Evolutionary conservation across 2,113 vertebrate genomes (phyloP), one percentile per base, ranked within the genome.

Genomic region (Malurus melanocephalus): DNA sequence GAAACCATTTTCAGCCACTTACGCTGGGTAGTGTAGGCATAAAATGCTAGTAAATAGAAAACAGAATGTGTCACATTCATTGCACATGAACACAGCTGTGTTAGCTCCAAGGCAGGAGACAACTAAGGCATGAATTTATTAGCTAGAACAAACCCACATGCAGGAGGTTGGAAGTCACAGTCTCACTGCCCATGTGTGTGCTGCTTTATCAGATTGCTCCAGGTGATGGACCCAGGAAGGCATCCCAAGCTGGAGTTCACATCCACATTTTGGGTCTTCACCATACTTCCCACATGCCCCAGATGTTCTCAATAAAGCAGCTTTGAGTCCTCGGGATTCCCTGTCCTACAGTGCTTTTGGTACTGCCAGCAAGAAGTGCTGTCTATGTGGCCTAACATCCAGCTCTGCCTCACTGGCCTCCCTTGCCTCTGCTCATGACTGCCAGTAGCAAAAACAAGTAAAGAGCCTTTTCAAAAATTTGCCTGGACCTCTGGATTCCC

Each of bases 41-140:
- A 48, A 91, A 91, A 83, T 80, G 32, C 32, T 74, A 80, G 64
- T 66, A 85, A 90, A 74, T 67, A 87, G 42, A 74, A 89, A 74
- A 27, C n/a, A 42, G 22, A 73, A 18, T 26, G 43, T 78, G 73
- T 85, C 80, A 82, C 53, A 74, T 65, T 77, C 16, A 30, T 67
- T 83, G n/a, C 80, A 73, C 6, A 7, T 79, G 40, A 45, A 80
- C 16, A 24, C 67, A 71, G 49, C 73, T 80, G 42, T 2, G 6
- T n/a, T 60, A 56, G n/a, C 82, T 92, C 87, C 64, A 83, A 87
- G 65, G 68, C 79, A 85, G 71, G 55, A 92, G 55, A 62, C 48
- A 92, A 57, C 20, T 17, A 81, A 90, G 78, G 42, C 12, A 61
- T 61, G 35, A 46, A 65, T 61, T 84, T 85, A 26, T 79, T 33